Conservation (phyloP, 2,797 vertebrate genomes). For the Perodicticus potto region DNA sequence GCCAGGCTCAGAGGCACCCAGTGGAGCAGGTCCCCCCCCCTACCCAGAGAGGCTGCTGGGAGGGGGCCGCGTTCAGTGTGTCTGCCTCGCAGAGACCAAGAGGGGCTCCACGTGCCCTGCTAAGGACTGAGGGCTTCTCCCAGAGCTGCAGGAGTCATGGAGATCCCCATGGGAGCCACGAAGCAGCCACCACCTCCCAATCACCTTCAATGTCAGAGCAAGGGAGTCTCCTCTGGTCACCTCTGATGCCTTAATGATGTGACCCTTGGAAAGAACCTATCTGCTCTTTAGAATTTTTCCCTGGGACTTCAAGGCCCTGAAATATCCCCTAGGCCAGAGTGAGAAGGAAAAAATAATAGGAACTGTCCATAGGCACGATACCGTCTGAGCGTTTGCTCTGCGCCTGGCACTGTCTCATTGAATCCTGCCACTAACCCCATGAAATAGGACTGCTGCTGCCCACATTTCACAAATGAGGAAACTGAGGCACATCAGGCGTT, state of each 20-base stretch:
- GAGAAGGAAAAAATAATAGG: background rate
- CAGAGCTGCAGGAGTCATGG: background rate
- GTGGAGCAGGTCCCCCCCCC: background rate
- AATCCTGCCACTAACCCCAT: background rate
- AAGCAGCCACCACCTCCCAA: background rate
- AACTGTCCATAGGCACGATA: background rate
- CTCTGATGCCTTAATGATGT: background rate
- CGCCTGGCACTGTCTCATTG: accelerated
- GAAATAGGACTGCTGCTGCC: background rate
- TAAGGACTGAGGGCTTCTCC: background rate
- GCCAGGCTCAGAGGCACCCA: background rate
- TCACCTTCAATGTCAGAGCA: background rate
- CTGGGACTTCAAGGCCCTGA: background rate
- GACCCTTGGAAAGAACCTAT: background rate
- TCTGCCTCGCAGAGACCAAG: accelerated
- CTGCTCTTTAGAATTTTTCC: background rate
- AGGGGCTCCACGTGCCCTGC: accelerated
- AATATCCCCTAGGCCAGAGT: background rate
- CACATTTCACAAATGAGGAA: background rate
- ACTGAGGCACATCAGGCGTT: background rate
- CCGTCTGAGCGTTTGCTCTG: accelerated
- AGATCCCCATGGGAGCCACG: background rate
- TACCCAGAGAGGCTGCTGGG: background rate
- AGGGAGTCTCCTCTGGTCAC: background rate
- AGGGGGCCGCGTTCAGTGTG: accelerated